Conservation (phyloP, 2,888 invertebrate genomes). For the Pristionchus exspectatus region DNA sequence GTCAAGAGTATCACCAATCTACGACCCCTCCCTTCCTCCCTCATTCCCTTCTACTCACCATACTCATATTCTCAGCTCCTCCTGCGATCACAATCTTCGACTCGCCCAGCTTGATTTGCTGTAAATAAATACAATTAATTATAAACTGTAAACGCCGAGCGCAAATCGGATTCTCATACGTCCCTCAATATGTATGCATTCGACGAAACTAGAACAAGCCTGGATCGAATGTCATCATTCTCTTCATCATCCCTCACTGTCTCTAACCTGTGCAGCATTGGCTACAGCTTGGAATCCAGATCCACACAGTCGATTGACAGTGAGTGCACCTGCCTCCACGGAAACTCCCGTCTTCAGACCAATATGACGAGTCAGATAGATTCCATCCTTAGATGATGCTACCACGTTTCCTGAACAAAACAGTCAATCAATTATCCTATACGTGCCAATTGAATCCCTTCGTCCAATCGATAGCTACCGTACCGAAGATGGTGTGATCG, state of each 20-base stretch:
- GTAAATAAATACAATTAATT: not conserved
- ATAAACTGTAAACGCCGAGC: not conserved
- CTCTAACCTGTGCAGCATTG: constrained; percentile 89
- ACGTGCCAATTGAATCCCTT: not conserved
- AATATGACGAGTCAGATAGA: constrained; percentile 91
- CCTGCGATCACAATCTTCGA: constrained; percentile 68
- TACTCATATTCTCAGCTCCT: constrained; percentile 94
- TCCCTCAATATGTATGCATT: not conserved
- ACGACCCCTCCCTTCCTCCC: not conserved
- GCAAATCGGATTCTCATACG: not conserved
- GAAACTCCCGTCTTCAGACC: constrained; percentile 88
- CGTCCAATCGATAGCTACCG: not conserved
- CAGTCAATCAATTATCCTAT: not conserved
- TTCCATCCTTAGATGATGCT: constrained; percentile 89
- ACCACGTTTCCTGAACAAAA: constrained; percentile 77
- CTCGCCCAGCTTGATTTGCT: constrained; percentile 68
- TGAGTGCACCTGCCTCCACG: constrained; percentile 88
- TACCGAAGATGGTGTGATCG: constrained; percentile 92
- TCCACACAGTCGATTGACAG: constrained; percentile 94
- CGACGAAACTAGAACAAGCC: not conserved
- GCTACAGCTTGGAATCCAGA: constrained; percentile 97
- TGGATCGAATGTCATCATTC: not conserved
- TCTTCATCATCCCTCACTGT: not conserved
- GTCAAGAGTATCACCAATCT: not conserved
- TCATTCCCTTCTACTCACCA: constrained; percentile 13